Evolutionary conservation across 1,140 invertebrate genomes (phyloP).

Genomic region (Gerris buenoi): DNA sequence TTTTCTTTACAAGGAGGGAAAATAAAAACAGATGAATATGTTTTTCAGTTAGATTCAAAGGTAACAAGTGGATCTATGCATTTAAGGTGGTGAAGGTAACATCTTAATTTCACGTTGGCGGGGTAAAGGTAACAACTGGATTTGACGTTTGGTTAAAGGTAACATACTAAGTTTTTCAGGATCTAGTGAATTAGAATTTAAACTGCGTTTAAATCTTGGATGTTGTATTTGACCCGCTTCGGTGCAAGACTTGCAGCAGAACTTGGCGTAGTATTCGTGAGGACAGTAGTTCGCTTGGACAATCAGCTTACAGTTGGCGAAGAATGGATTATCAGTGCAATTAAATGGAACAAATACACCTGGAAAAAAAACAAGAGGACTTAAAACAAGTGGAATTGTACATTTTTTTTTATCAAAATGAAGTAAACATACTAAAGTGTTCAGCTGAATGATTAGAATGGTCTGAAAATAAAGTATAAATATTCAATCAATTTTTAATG

Average conservation of each 20-base stretch:
- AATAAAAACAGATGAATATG: not conserved
- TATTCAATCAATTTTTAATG: too few species aligned
- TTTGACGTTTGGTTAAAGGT: not conserved
- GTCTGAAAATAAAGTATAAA: too few species aligned
- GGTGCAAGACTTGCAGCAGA: slow-evolving; percentile 83
- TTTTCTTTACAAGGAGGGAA: too few species aligned
- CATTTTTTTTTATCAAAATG: too few species aligned
- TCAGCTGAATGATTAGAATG: too few species aligned
- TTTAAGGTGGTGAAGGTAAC: not conserved
- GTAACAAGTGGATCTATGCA: not conserved
- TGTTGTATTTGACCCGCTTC: slow-evolving; percentile 52
- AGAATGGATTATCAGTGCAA: slow-evolving; percentile 75
- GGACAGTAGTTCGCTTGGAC: slow-evolving; percentile 64
- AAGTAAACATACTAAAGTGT: too few species aligned
- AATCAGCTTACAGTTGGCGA: slow-evolving; percentile 75
- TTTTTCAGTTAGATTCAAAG: not conserved
- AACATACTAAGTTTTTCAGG: not conserved
- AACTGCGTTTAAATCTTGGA: not conserved
- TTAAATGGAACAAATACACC: slow-evolving; percentile 55
- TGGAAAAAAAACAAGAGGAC: slow-evolving; percentile 34
- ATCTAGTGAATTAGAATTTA: not conserved
- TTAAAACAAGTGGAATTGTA: too few species aligned
- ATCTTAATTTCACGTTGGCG: too few species aligned
- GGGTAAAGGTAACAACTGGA: too few species aligned
- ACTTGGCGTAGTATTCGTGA: slow-evolving; percentile 77